Conservation (phyloP, 2,797 vertebrate species). For the Chloroceryle amazona region DNA sequence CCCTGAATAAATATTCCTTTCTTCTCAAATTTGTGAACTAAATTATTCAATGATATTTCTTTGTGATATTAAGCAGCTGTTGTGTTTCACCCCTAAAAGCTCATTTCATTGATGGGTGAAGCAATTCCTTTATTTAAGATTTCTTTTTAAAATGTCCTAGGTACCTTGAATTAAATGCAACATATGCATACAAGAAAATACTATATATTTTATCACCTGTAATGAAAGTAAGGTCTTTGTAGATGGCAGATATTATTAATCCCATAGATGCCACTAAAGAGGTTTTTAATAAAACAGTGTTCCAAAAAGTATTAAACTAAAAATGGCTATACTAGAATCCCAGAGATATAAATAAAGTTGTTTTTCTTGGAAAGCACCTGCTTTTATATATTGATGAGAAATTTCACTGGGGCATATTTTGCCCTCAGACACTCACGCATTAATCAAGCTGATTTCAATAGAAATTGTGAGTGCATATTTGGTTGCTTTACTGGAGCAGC, state of each 20-base stretch:
- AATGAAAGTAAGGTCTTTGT: neutral
- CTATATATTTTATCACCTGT: neutral
- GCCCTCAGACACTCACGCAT: neutral
- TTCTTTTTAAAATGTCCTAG: neutral
- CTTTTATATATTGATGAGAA: conserved; percentile 1
- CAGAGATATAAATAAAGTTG: neutral
- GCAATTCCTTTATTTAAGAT: conserved; percentile 13
- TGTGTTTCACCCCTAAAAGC: conserved; percentile 45
- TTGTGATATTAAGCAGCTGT: conserved; percentile 63
- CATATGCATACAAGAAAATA: neutral
- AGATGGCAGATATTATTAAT: conserved; percentile 26
- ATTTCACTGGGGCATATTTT: neutral
- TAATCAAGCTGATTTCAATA: conserved; percentile 2
- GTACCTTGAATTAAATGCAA: neutral
- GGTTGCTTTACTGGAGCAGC: neutral
- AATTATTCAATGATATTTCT: conserved; percentile 65
- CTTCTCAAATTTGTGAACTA: conserved; percentile 53
- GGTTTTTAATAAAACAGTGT: conserved; percentile 7
- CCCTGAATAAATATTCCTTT: conserved; percentile 42
- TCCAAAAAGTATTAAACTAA: neutral
- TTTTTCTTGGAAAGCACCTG: conserved; percentile 8
- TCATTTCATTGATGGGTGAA: conserved; percentile 17
- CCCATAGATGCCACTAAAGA: neutral
- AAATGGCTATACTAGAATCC: neutral
- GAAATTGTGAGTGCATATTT: neutral